phyloP scores from a whole-genome alignment of 1,140 invertebrate species.

The Penaeus indicus region DNA sequence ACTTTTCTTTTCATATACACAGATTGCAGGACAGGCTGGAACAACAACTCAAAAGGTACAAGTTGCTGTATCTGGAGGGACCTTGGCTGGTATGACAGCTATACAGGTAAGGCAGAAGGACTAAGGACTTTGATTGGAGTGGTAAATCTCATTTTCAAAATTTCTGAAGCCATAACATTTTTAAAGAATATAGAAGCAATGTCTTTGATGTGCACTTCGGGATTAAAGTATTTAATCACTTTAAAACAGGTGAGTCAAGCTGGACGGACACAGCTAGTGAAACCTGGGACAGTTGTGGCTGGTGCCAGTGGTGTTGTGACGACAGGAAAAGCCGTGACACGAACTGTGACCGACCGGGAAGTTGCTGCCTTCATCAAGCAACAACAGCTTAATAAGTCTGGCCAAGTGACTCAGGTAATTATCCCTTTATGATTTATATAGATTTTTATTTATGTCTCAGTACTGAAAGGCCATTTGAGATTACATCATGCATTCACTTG shows the following conservation, averaged over 20 bases:
- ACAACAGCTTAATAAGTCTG: constrained; percentile 70
- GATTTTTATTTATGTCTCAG: not conserved
- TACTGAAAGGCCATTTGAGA: constrained; percentile 67
- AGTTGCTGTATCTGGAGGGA: constrained; percentile 59
- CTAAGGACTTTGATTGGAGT: no score
- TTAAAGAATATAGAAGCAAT: not conserved
- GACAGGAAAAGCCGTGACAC: constrained; percentile 71
- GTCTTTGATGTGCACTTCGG: not conserved
- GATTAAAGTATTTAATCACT: not conserved
- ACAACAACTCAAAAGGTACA: constrained; percentile 64
- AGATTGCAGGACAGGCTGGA: constrained; percentile 58
- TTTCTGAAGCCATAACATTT: not conserved
- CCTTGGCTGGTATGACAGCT: constrained; percentile 65
- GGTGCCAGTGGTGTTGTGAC: constrained; percentile 53
- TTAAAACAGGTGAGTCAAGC: constrained; percentile 56
- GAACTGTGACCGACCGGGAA: constrained; percentile 77
- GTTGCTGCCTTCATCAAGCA: constrained; percentile 79
- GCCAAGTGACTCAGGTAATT: constrained; percentile 68
- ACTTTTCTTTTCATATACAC: not conserved
- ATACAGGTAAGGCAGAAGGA: constrained; percentile 67
- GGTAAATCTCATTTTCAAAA: not conserved
- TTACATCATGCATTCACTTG: not conserved
- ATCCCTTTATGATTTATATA: not conserved
- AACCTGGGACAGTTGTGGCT: constrained; percentile 56
- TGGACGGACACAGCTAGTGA: constrained; percentile 57